Conservation (phyloP, 2,888 invertebrate genomes). For the Thereva nobilitata region DNA sequence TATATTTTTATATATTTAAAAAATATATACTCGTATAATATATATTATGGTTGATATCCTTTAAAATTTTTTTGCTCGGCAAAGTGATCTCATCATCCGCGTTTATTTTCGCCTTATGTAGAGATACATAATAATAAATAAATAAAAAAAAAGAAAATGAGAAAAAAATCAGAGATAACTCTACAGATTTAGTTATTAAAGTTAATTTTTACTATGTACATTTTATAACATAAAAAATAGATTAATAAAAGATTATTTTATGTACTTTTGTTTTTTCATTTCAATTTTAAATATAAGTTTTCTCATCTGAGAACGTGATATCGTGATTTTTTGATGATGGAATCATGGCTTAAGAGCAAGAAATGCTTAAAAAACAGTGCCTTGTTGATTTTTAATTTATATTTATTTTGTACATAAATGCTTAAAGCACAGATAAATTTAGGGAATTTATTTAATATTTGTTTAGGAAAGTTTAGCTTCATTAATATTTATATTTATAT, state of each 20-base stretch:
- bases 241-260: conserved; percentile 28
- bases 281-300: conserved; percentile 16
- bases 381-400: no score
- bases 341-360: no score
- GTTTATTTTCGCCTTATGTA: conserved; percentile 57
- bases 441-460: no score
- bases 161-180: conserved; percentile 2
- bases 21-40: no score
- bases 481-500: no score
- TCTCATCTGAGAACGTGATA: no score
- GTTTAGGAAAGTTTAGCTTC: no score
- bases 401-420: no score
- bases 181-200: conserved; percentile 22
- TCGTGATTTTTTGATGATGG: no score
- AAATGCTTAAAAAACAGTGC: no score
- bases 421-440: no score
- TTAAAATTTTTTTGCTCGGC: conserved; percentile 42
- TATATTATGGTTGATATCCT: neutral
- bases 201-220: conserved; percentile 27
- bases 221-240: conserved; percentile 6
- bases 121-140: conserved; percentile 30
- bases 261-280: conserved; percentile 25
- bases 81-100: conserved; percentile 59
- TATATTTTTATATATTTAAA: no score
- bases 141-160: conserved; percentile 20